Percentiles rank a stretch among this genome's conserved stretches.
These are phyloP conservation scores for Protosalanx chinensis DNA, from an alignment of 2,797 vertebrate species.

Conservation along the genomic window DNA sequence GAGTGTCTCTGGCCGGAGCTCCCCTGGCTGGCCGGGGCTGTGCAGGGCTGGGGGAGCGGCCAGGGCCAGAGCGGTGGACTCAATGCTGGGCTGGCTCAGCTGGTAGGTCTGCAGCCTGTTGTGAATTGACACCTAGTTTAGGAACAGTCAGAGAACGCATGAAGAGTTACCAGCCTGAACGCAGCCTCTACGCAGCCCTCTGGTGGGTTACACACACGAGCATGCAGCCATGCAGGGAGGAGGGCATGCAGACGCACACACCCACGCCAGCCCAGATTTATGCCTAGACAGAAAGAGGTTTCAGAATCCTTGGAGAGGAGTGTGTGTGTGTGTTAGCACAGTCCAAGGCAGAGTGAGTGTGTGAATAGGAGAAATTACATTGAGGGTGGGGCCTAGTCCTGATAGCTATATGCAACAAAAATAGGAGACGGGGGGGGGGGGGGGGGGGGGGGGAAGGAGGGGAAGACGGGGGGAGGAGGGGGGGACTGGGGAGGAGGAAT, in stretches of 20 bases:
- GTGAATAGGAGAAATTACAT: slow-evolving; percentile 61
- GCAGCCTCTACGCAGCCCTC: slow-evolving; percentile 75
- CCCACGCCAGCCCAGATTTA: slow-evolving; percentile 39
- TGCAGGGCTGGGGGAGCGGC: slow-evolving; percentile 78
- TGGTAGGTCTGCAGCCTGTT: slow-evolving; percentile 99
- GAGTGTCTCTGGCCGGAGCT: slow-evolving; percentile 85
- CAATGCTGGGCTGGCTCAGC: slow-evolving; percentile 81
- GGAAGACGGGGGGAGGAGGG: background rate
- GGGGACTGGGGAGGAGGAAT: background rate
- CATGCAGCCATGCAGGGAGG: slow-evolving; percentile 64
- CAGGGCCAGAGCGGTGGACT: slow-evolving; percentile 81
- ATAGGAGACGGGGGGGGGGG: slow-evolving; percentile 29
- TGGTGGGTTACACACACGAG: slow-evolving; percentile 56
- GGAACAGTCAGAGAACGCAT: slow-evolving; percentile 99
- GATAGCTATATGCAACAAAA: slow-evolving; percentile 49
- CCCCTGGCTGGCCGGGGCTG: slow-evolving; percentile 68
- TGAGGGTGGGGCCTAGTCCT: slow-evolving; percentile 71
- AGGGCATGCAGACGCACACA: slow-evolving; percentile 52
- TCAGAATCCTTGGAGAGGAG: background rate
- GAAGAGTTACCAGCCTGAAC: slow-evolving; percentile 98
- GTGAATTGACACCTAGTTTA: slow-evolving; percentile 99
- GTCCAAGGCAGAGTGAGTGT: slow-evolving; percentile 50
- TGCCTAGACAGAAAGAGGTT: slow-evolving; percentile 24
- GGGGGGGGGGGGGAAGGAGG: background rate
- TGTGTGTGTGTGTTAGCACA: slow-evolving; percentile 4